These are phyloP conservation scores for Campylomormyrus numenius DNA, from an alignment of 2,113 vertebrate genomes.

Conservation along the genomic window DNA sequence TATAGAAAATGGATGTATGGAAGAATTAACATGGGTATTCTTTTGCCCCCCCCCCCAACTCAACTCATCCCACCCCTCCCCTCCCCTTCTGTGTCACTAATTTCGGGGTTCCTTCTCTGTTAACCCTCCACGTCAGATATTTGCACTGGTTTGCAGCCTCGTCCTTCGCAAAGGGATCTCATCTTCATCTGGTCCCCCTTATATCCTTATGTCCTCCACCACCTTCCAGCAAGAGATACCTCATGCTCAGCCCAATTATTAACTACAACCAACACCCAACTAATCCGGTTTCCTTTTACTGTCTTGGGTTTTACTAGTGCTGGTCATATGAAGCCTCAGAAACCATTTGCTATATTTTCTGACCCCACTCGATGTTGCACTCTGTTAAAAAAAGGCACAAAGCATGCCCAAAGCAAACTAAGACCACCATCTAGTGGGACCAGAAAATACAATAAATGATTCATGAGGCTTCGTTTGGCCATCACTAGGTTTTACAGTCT, in stretches of 20 bases:
- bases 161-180: background rate
- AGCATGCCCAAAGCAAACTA: no score
- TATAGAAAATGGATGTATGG: background rate
- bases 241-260: background rate
- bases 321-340: no score
- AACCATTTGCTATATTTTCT: no score
- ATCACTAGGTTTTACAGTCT: background rate
- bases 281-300: background rate
- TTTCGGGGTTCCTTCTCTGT: background rate
- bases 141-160: background rate
- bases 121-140: background rate
- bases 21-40: background rate
- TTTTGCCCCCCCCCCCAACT: no score
- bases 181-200: background rate
- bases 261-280: no score
- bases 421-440: no score
- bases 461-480: no score
- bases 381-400: background rate
- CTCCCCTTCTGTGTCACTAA: background rate
- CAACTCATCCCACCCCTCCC: background rate
- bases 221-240: background rate
- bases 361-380: no score
- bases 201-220: background rate
- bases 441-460: no score
- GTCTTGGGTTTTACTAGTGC: background rate